A percentile compares a stretch with the other conserved stretches of the same genome.
Evolutionary conservation across 53 echinoderm and acorn worm species (phyloP).

Genomic region (Antedon mediterranea): DNA sequence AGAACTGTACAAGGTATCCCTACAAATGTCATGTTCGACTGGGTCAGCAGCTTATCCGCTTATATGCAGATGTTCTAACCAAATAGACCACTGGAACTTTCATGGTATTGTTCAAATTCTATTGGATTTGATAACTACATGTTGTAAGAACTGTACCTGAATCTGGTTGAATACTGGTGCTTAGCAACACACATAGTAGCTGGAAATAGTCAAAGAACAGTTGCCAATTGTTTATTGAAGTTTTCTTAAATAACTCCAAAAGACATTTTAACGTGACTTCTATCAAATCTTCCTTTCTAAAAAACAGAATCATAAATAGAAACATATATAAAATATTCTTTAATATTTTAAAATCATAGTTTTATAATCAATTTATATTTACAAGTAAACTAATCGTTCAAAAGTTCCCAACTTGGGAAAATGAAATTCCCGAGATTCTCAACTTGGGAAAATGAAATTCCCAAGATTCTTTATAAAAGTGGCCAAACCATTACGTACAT

Average conservation of each 20-base stretch:
- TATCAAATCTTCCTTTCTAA: constrained; percentile 30
- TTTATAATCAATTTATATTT: not conserved
- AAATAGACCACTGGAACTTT: no score
- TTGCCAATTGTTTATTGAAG: constrained; percentile 37
- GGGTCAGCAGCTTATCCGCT: no score
- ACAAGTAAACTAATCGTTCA: no score
- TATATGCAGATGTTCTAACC: no score
- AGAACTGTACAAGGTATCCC: not conserved
- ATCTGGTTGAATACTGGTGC: constrained; percentile 17
- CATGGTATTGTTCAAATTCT: no score
- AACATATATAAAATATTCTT: not conserved
- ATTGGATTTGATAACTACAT: not conserved
- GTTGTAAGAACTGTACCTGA: constrained; percentile 23
- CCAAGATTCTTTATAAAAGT: no score
- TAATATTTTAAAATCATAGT: not conserved
- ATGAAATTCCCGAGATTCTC: no score
- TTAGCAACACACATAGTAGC: constrained; percentile 41
- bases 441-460: no score
- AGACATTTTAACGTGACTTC: constrained; percentile 50
- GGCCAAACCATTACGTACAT: no score
- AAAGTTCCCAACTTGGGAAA: no score
- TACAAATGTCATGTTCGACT: no score
- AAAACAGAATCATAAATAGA: no score
- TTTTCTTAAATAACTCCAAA: constrained; percentile 18
- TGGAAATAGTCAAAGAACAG: constrained; percentile 68